Conservation (phyloP, 2,797 vertebrate genomes). For the Acanthopagrus latus region DNA sequence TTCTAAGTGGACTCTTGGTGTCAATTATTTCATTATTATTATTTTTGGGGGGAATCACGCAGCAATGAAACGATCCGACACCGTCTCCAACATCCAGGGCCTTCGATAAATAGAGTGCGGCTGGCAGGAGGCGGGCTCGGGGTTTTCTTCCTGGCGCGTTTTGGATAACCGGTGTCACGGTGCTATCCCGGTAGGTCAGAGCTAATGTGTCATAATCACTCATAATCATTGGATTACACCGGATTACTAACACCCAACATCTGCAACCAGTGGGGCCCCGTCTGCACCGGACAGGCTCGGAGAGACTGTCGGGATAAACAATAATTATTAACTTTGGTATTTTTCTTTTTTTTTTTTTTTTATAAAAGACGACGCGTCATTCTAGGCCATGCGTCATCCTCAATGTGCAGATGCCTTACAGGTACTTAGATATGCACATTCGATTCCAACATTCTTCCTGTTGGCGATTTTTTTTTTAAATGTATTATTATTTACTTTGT, state of each 20-base stretch:
- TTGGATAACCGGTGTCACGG: slow-evolving; percentile 53
- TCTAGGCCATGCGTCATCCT: neutral
- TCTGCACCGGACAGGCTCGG: slow-evolving; percentile 38
- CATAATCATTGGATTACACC: slow-evolving; percentile 79
- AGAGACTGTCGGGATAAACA: slow-evolving; percentile 32
- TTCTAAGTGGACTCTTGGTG: slow-evolving; percentile 32
- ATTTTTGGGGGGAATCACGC: slow-evolving; percentile 30
- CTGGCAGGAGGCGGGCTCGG: slow-evolving; percentile 26
- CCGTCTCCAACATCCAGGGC: slow-evolving; percentile 11
- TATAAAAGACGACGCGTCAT: neutral
- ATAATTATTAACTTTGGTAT: slow-evolving; percentile 26
- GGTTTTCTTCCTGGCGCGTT: slow-evolving; percentile 13
- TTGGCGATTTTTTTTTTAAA: neutral
- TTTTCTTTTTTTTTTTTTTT: neutral
- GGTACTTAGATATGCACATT: neutral
- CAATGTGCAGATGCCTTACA: neutral
- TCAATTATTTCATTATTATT: slow-evolving; percentile 29
- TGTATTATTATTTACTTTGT: neutral
- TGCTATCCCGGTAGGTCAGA: slow-evolving; percentile 58
- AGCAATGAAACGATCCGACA: slow-evolving; percentile 48
- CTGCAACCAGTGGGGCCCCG: slow-evolving; percentile 59
- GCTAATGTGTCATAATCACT: slow-evolving; percentile 74
- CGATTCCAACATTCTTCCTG: neutral
- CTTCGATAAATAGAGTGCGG: slow-evolving; percentile 43
- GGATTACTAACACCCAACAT: slow-evolving; percentile 74